Evolutionary conservation across 2,888 invertebrate species (phyloP), one percentile per base, ranked within the genome.

Genomic region (Petrolisthes cinctipes): DNA sequence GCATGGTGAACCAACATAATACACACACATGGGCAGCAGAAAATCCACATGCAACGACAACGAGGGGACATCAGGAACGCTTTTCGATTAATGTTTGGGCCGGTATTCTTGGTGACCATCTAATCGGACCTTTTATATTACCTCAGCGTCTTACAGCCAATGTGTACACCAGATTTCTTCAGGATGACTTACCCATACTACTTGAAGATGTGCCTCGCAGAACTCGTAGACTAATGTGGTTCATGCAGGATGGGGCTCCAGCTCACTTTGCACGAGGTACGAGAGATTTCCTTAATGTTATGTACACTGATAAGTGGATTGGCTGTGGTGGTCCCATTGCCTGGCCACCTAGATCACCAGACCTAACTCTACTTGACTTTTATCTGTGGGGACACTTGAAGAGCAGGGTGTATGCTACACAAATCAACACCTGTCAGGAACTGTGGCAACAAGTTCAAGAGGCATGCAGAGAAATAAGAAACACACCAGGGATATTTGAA

Each of bases 51-150:
- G 92, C 91, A 89, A 81, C 88, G n/a, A 37, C 89, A 54, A 84
- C 89, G 79, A 84, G 91, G n/a, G 89, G 91, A 20, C 85, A 91
- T 56, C 91, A 92, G 84, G 91, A 92, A 68, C 86, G 86, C 82
- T 91, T 92, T 89, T 85, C 87, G 51, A 73, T 91, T 17, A 91
- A 91, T 85, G 89, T 91, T 17, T 91, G 6, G 71, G 71, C 71
- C 71, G 20, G 71, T 71, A 71, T 71, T 71, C 20, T 71, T 20
- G 20, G 20, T 37, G 89, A 91, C 85, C 85, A 89, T 61, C 85
- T 91, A 80, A 83, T 91, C 66, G 91, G 91, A 5, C 90, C 89
- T 37, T 80, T 82, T 78, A 82, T 91, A 76, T 83, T 92, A 66
- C 91, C 91, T 61, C 23, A 56, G 51, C 82, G 86, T 54, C 85